phyloP scores from a whole-genome alignment of 2,113 vertebrate species.

The Atherinomorus stipes region DNA sequence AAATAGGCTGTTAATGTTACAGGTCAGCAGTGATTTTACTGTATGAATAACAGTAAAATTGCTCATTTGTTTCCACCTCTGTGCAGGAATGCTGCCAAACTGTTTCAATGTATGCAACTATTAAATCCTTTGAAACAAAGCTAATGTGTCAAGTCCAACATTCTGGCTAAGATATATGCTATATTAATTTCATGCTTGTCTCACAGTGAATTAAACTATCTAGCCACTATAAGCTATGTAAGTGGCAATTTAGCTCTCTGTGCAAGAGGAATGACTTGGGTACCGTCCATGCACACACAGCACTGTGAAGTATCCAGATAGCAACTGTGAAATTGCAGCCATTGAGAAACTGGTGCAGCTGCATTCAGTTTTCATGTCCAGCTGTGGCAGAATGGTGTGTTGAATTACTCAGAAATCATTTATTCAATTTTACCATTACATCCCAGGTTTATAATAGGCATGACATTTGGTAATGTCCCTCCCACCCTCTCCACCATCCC shows the following conservation, averaged over 20 bases:
- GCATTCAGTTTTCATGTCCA: conserved; percentile 17
- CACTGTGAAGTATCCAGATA: not conserved
- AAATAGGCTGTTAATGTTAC: conserved; percentile 67
- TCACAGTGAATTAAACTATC: conserved; percentile 23
- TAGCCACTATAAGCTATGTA: conserved; percentile 36
- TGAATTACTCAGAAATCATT: conserved; percentile 45
- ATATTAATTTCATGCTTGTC: conserved; percentile 56
- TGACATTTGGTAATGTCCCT: conserved; percentile 56
- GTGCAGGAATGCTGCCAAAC: conserved; percentile 53
- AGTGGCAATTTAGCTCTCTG: conserved; percentile 37
- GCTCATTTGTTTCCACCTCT: conserved; percentile 62
- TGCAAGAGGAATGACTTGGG: conserved; percentile 25
- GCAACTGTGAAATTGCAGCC: not conserved
- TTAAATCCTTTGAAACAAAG: conserved; percentile 64
- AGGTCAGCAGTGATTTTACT: conserved; percentile 61
- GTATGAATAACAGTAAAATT: conserved; percentile 65
- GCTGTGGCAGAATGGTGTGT: conserved; percentile 15
- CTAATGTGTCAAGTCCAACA: conserved; percentile 52
- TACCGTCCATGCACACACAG: not conserved
- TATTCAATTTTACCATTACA: conserved; percentile 50
- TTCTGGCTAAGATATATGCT: conserved; percentile 38
- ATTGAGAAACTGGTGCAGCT: conserved; percentile 1
- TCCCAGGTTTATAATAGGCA: conserved; percentile 52
- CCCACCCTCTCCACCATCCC: conserved; percentile 37
- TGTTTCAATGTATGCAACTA: conserved; percentile 64